phyloP scores from a whole-genome alignment of 2,888 invertebrate genomes.

The Ornithoptera alexandrae region DNA sequence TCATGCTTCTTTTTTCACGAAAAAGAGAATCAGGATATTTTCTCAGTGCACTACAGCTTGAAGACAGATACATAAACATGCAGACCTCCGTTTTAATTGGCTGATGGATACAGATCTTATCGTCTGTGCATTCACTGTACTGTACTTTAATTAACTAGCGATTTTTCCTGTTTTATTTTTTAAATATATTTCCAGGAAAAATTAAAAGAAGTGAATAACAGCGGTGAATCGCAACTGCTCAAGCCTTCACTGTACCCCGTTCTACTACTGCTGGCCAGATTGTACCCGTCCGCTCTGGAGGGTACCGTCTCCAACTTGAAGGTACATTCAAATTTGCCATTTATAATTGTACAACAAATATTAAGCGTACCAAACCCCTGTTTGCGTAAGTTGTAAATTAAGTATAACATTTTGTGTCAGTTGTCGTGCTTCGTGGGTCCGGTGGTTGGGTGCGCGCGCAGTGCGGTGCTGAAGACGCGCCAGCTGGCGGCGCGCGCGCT shows the following conservation, averaged over 20 bases:
- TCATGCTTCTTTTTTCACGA: no score
- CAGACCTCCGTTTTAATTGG: no score
- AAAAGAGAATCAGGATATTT: no score
- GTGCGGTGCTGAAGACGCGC: slow-evolving; percentile 84
- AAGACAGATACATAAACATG: no score
- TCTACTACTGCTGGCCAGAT: slow-evolving; percentile 86
- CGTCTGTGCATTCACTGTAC: no score
- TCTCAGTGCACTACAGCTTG: no score
- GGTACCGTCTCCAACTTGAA: slow-evolving; percentile 84
- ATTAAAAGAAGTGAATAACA: slow-evolving; percentile 47
- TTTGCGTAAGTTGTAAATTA: no score
- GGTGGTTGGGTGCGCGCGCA: slow-evolving; percentile 82
- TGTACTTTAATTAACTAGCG: no score
- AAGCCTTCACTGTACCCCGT: slow-evolving; percentile 87
- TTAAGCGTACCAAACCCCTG: no score
- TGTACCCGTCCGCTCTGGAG: slow-evolving; percentile 88
- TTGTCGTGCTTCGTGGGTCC: slow-evolving; percentile 82
- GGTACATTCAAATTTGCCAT: slow-evolving; percentile 56
- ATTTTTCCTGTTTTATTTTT: not conserved
- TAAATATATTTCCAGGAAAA: slow-evolving; percentile 46
- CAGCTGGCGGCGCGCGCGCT: slow-evolving; percentile 85
- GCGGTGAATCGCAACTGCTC: slow-evolving; percentile 43
- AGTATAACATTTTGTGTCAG: not conserved
- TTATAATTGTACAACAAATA: no score
- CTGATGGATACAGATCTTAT: no score